Conservation (phyloP, 2,113 vertebrate genomes). For the Scatophagus argus region DNA sequence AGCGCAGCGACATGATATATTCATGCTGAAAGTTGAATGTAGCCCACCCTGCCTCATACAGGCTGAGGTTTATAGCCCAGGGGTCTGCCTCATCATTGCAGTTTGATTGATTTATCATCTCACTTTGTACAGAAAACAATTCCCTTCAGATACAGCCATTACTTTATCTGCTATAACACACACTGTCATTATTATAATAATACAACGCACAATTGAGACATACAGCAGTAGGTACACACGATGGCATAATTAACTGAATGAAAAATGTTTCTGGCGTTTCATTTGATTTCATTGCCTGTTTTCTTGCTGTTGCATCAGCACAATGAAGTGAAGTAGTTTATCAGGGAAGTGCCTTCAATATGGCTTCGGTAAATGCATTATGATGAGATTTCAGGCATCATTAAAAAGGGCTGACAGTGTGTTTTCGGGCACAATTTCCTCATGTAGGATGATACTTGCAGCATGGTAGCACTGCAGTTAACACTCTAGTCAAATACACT, state of each 20-base stretch:
- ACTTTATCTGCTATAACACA: background rate
- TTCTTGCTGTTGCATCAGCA: conserved; percentile 52
- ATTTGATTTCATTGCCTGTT: conserved; percentile 43
- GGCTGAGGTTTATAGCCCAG: conserved; percentile 7
- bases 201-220: background rate
- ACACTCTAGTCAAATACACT: background rate
- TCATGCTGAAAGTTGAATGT: background rate
- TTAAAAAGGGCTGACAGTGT: conserved; percentile 64
- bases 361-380: conserved; percentile 55
- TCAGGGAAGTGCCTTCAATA: conserved; percentile 41
- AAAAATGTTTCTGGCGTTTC: conserved; percentile 21
- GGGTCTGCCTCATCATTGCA: background rate
- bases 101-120: conserved; percentile 6
- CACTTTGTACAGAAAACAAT: background rate
- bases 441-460: background rate
- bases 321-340: conserved; percentile 40
- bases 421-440: conserved; percentile 42
- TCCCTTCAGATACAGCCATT: background rate
- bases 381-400: conserved; percentile 67
- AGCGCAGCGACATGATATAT: background rate
- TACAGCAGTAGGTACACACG: background rate
- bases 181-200: background rate
- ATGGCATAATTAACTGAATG: conserved; percentile 22
- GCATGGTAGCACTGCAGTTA: background rate
- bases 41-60: background rate